Evolutionary conservation across 2,113 vertebrate genomes (phyloP).

Genomic region (Crypturellus undulatus): DNA sequence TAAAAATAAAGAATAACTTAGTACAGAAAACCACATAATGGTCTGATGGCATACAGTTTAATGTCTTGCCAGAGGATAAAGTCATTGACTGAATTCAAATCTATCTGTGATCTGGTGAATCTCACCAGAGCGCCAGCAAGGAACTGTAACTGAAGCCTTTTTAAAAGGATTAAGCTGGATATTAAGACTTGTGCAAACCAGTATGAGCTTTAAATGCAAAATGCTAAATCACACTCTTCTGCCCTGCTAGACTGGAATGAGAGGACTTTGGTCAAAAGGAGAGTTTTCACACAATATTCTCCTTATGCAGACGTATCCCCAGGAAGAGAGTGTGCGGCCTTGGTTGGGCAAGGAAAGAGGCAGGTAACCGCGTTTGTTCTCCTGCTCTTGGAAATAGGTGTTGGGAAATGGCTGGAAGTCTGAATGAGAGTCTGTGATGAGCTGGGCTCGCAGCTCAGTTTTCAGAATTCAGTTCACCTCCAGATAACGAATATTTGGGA

Average conservation of each 20-base stretch:
- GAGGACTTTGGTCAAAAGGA: neutral
- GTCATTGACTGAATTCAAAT: neutral
- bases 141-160: neutral
- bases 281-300: neutral
- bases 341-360: neutral
- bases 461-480: neutral
- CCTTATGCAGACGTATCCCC: neutral
- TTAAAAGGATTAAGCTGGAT: neutral
- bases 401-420: neutral
- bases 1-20: neutral
- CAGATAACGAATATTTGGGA: rapidly evolving
- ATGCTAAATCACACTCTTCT: neutral
- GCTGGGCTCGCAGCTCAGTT: neutral
- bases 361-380: neutral
- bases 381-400: neutral
- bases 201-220: neutral
- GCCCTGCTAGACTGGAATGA: neutral
- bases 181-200: neutral
- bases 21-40: neutral
- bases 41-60: too few species aligned
- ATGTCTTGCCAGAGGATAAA: neutral
- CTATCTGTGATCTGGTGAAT: neutral
- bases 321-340: neutral
- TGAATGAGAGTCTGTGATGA: neutral
- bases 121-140: neutral